Percentiles rank a stretch among this genome's conserved stretches.
These are phyloP conservation scores for Gambusia yucatana DNA, from an alignment of 2,797 vertebrate species.

Conservation along the genomic window DNA sequence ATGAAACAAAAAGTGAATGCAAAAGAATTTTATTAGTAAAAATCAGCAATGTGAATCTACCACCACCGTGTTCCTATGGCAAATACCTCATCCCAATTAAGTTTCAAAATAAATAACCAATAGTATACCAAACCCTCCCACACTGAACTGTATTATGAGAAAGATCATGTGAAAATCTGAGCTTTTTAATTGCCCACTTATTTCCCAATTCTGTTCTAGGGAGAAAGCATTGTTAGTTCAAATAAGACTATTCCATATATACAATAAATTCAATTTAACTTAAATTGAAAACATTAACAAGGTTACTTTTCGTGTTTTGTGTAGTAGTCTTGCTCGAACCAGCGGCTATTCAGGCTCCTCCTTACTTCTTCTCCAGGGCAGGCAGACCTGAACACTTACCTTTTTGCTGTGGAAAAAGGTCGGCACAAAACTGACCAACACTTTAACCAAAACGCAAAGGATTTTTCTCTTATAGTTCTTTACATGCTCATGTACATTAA, in stretches of 20 bases:
- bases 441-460: neutral
- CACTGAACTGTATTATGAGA: neutral
- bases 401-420: constrained; percentile 56
- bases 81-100: neutral
- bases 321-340: neutral
- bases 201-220: neutral
- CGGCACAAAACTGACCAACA: constrained; percentile 5
- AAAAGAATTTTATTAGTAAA: constrained; percentile 30
- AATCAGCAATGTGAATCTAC: neutral
- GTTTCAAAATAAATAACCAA: neutral
- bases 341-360: neutral
- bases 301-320: constrained; percentile 1
- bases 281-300: neutral
- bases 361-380: constrained; percentile 3
- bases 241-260: neutral
- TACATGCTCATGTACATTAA: neutral
- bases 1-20: constrained; percentile 18
- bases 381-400: constrained; percentile 69
- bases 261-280: neutral
- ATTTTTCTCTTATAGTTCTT: neutral
- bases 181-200: neutral
- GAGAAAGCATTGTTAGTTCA: neutral
- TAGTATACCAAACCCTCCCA: neutral
- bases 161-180: neutral
- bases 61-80: neutral